phyloP scores from a whole-genome alignment of 2,888 invertebrate species.

The Meteorus colon region DNA sequence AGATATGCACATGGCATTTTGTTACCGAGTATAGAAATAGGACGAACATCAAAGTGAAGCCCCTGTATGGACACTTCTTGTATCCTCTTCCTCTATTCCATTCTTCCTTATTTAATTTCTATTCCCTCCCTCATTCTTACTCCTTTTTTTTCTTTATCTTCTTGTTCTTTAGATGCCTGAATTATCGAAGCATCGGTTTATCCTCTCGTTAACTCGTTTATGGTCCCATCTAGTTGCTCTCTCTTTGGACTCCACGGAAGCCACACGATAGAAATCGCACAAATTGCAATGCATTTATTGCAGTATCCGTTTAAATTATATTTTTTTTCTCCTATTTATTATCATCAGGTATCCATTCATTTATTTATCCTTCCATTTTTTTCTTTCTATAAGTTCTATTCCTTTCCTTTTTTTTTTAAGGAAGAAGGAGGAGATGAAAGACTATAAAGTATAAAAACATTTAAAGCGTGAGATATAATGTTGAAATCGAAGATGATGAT shows the following conservation, averaged over 20 bases:
- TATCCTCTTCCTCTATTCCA: background rate
- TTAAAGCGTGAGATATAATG: conserved; percentile 15
- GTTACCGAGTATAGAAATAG: conserved; percentile 30
- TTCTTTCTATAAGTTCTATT: no score
- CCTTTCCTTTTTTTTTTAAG: background rate
- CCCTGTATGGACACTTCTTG: conserved; percentile 35
- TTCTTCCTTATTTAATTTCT: conserved; percentile 22
- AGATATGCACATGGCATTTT: conserved; percentile 43
- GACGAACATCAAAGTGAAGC: conserved; percentile 43
- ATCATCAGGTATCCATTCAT: background rate
- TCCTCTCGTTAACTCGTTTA: conserved; percentile 44
- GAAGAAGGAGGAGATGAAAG: conserved; percentile 13
- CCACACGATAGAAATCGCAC: background rate
- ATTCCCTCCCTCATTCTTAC: background rate
- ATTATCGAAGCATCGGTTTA: conserved; percentile 40
- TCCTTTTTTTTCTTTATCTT: conserved; percentile 25
- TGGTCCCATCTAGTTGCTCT: conserved; percentile 17
- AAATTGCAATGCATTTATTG: conserved; percentile 7
- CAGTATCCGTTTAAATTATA: background rate
- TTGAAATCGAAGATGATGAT: conserved; percentile 14
- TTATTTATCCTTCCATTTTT: background rate
- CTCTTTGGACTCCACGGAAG: conserved; percentile 11
- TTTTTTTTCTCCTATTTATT: background rate
- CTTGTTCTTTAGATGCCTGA: conserved; percentile 30
- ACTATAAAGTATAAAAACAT: background rate